These are phyloP conservation scores for Pterostichus madidus DNA, from an alignment of 2,888 invertebrate genomes.

Conservation along the genomic window DNA sequence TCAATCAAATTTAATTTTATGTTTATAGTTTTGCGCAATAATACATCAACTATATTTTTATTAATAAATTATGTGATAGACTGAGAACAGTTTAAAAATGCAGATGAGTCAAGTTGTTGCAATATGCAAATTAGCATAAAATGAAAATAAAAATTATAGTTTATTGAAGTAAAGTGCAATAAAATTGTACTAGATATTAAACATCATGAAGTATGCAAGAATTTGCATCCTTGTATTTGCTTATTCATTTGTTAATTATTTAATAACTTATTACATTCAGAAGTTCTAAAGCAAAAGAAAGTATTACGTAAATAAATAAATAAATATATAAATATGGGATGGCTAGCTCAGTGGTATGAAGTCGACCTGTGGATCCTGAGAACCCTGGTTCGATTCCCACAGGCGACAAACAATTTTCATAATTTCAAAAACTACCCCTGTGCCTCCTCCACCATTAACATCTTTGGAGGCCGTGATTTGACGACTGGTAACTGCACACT, in stretches of 20 bases:
- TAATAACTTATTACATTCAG: not conserved
- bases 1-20: too few relatives aligned
- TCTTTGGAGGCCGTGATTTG: too few relatives aligned
- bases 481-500: too few relatives aligned
- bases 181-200: conserved; percentile 55
- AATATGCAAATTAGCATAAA: conserved; percentile 12
- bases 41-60: not conserved
- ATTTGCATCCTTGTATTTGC: conserved; percentile 53
- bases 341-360: too few relatives aligned
- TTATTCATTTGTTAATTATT: conserved; percentile 52
- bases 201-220: not conserved
- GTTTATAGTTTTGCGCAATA: not conserved
- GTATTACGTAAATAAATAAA: not conserved
- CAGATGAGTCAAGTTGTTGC: not conserved
- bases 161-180: conserved; percentile 37
- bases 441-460: too few relatives aligned
- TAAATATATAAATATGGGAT: too few relatives aligned
- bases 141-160: conserved; percentile 31
- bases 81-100: not conserved
- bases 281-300: conserved; percentile 26
- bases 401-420: too few relatives aligned
- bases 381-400: too few relatives aligned
- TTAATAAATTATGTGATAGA: not conserved
- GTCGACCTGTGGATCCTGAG: too few relatives aligned
- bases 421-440: too few relatives aligned